Evolutionary conservation across 2,797 vertebrate species (phyloP).

Genomic region (Enteromius radiatus): DNA sequence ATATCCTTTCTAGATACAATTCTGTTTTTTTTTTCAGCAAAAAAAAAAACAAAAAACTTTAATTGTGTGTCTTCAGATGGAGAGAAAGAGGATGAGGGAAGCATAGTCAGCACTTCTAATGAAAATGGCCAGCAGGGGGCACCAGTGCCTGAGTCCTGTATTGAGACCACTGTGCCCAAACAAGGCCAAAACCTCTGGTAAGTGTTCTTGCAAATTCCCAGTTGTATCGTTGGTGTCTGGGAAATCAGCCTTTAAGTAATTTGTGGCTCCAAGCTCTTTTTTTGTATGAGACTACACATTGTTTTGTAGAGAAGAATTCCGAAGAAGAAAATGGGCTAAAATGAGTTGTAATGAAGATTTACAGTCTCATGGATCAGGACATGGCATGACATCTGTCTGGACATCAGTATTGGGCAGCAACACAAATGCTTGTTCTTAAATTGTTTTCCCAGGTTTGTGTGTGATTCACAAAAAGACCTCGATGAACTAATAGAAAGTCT

Average conservation of each 20-base stretch:
- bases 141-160: conserved; percentile 73
- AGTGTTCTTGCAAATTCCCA: conserved; percentile 28
- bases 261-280: neutral
- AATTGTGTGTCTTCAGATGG: conserved; percentile 68
- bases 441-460: conserved; percentile 86
- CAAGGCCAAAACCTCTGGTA: conserved; percentile 98
- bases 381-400: neutral
- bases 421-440: conserved; percentile 10
- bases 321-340: neutral
- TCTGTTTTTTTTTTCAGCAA: neutral
- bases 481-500: conserved; percentile 90
- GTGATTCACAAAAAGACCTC: conserved; percentile 87
- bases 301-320: neutral
- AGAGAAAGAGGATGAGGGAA: conserved; percentile 81
- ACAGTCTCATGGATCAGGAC: neutral
- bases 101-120: conserved; percentile 75
- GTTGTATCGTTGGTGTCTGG: conserved; percentile 8
- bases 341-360: neutral
- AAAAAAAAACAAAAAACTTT: neutral
- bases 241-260: conserved; percentile 4
- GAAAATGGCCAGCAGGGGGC: conserved; percentile 74
- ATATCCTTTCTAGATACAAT: neutral
- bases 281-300: neutral
- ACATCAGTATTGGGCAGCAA: neutral
- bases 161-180: conserved; percentile 91